These are phyloP conservation scores for Halictus quadricinctus DNA, from an alignment of 2,888 invertebrate species.

Conservation along the genomic window DNA sequence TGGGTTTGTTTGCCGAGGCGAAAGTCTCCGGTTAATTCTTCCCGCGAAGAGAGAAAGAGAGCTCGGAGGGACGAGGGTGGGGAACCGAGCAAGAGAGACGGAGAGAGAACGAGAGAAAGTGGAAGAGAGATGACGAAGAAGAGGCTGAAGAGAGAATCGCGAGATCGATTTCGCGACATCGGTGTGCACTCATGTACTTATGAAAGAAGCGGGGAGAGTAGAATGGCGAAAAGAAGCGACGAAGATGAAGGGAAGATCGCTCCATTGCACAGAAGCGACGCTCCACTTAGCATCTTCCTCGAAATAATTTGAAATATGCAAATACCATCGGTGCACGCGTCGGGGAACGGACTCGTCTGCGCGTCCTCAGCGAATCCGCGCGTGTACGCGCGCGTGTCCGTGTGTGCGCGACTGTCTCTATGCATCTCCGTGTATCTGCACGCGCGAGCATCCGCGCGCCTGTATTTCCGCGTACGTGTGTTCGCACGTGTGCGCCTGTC, in stretches of 20 bases:
- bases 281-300: constrained; percentile 71
- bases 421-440: not conserved
- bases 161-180: constrained; percentile 60
- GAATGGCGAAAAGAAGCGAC: constrained; percentile 40
- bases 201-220: constrained; percentile 3
- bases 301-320: constrained; percentile 78
- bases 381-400: too few species aligned
- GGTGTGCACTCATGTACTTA: constrained; percentile 56
- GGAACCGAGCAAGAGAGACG: not conserved
- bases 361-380: constrained; percentile 2
- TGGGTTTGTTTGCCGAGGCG: constrained; percentile 43
- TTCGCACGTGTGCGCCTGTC: constrained; percentile 39
- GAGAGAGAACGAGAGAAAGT: not conserved
- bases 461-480: not conserved
- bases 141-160: constrained; percentile 21
- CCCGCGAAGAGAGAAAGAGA: not conserved
- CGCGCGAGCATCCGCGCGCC: not conserved
- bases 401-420: not conserved
- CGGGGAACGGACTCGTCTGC: constrained; percentile 35
- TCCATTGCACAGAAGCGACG: constrained; percentile 63
- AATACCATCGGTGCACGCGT: constrained; percentile 67
- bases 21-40: constrained; percentile 51
- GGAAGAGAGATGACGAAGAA: not conserved
- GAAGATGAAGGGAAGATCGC: constrained; percentile 60
- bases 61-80: not conserved